Evolutionary conservation across 30 jellyfish, hydroid and myxozoan genomes (phyloP).

Genomic region (Aurelia coerulea): DNA sequence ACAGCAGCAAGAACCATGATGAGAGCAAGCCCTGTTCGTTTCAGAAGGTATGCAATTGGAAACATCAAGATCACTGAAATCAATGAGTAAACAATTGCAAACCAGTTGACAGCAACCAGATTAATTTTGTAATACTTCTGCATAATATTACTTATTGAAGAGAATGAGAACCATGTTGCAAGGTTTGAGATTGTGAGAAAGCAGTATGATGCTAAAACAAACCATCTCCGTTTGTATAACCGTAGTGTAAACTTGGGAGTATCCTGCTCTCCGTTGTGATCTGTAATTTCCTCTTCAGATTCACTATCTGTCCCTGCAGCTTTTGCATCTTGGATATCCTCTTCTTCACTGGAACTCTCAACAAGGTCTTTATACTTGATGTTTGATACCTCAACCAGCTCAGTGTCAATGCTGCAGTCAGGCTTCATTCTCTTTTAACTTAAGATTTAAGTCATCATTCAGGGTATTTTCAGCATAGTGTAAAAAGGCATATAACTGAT

Average conservation of each 20-base stretch:
- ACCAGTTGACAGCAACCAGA: conserved; percentile 63
- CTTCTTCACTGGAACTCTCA: too few relatives aligned
- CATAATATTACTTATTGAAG: conserved; percentile 79
- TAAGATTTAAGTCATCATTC: too few relatives aligned
- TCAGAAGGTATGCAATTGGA: conserved; percentile 73
- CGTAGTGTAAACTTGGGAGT: neutral
- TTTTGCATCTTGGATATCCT: too few relatives aligned
- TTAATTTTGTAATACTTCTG: conserved; percentile 58
- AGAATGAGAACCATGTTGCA: conserved; percentile 75
- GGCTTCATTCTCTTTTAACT: too few relatives aligned
- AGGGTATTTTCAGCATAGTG: too few relatives aligned
- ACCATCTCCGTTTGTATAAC: conserved; percentile 70
- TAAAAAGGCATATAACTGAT: too few relatives aligned
- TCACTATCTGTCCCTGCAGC: too few relatives aligned
- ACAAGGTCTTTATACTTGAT: too few relatives aligned
- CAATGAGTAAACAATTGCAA: conserved; percentile 68
- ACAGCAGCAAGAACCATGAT: conserved; percentile 57
- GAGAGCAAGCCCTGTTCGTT: conserved; percentile 64
- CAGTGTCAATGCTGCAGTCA: too few relatives aligned
- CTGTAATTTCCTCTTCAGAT: too few relatives aligned
- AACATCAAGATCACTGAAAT: conserved; percentile 60
- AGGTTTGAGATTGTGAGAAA: conserved; percentile 67
- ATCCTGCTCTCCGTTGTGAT: too few relatives aligned
- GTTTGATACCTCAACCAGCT: too few relatives aligned
- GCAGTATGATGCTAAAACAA: conserved; percentile 66